Conservation (phyloP, 1,140 invertebrate genomes). For the Magallana gigas region DNA sequence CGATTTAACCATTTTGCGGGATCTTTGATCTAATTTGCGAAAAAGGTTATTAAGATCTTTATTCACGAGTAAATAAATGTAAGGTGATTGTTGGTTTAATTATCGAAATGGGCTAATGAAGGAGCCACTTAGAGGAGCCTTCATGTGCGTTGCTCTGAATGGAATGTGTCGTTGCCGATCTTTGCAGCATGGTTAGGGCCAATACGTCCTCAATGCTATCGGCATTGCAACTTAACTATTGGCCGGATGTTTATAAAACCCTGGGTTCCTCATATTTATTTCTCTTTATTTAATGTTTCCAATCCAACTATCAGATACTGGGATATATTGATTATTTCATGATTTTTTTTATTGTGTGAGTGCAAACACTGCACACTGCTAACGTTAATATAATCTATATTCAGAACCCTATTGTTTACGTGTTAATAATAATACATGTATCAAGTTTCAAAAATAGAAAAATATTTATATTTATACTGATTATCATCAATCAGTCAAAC, state of each 20-base stretch:
- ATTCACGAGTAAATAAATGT: conserved; percentile 34
- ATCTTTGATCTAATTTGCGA: conserved; percentile 30
- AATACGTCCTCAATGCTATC: background rate
- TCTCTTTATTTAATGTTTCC: background rate
- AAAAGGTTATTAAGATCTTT: conserved; percentile 32
- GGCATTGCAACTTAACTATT: background rate
- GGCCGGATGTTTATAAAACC: conserved; percentile 19
- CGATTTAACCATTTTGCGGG: conserved; percentile 5
- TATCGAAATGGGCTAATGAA: conserved; percentile 13
- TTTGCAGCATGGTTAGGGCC: background rate
- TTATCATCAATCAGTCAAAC: no score
- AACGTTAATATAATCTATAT: no score
- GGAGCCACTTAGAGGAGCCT: background rate
- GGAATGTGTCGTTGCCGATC: background rate
- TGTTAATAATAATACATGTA: no score
- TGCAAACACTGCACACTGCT: no score
- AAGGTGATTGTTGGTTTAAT: conserved; percentile 17
- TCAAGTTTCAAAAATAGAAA: no score
- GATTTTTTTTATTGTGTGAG: background rate
- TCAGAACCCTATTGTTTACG: no score
- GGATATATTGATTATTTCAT: conserved; percentile 12
- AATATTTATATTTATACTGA: no score
- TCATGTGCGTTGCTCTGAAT: background rate
- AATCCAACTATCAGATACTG: background rate
- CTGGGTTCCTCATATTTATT: background rate